Base-by-base conservation (phyloP, 2,797 vertebrate species). In the Lagorchestes hirsutus region DNA sequence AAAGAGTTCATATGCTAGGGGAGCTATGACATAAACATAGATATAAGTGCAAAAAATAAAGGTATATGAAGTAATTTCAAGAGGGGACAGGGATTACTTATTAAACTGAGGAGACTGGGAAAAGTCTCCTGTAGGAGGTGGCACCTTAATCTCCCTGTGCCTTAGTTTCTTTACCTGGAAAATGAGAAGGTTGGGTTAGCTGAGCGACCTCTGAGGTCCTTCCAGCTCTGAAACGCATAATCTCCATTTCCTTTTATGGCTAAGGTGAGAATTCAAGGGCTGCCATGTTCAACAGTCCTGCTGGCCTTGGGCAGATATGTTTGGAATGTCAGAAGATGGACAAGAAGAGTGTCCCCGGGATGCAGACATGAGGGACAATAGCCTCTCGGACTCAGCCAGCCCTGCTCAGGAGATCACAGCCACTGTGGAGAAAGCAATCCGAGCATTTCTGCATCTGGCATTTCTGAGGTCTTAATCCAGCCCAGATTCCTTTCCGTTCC, bases 371-470 rank as follows among this genome's bases (percentile, higher is more conserved):
- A 10, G 74, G 74, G 74, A 87, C 74, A 55, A 55, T 91, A 91
- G 90, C 28, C 14, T 91, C 90, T 55, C 5, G 31, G 90, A 91
- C 52, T 91, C 28, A 54, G 29, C 13, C 90, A 31, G 90, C 29
- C 54, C 52, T 54, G 90, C 29, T 55, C 90, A 54, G 90, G 90
- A 91, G 90, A 34, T 54, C 6, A 29, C 28, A 31, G 54, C 54
- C 50, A n/a, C 90, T 91, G 11, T 55, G 16, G 90, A 91, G 90
- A 91, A 52, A 91, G 54, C 90, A 91, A 91, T 91, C 90, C 14
- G 6, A 54, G 90, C 90, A 91, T 91, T 91, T 91, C 90, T 91
- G 90, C 90, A 91, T 55, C 90, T 91, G 90, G 90, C 90, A 91
- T 91, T 55, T 91, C 90, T 91, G 90, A 91, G 90, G 90, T 91